Evolutionary conservation across 2,113 vertebrate species (phyloP).

Genomic region (Pan troglodytes): NHGRI_mPanTro3-v2.1_pri NC_072402.2:64234501-64235000

Average conservation of each 20-base stretch:
- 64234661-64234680: neutral
- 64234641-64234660: neutral
- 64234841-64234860: too few species aligned
- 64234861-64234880: neutral
- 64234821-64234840: neutral
- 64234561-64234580: too few species aligned
- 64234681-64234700: neutral
- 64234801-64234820: neutral
- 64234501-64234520: neutral
- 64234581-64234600: neutral
- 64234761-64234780: neutral
- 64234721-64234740: neutral
- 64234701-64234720: neutral
- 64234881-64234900: neutral
- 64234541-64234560: neutral
- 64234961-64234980: neutral
- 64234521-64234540: neutral
- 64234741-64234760: neutral
- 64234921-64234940: neutral
- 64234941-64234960: neutral
- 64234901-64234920: neutral
- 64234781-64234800: neutral
- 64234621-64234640: neutral
- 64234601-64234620: neutral
- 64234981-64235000: neutral